Conservation (phyloP, 2,888 invertebrate genomes). For the Atethmia centrago region DNA sequence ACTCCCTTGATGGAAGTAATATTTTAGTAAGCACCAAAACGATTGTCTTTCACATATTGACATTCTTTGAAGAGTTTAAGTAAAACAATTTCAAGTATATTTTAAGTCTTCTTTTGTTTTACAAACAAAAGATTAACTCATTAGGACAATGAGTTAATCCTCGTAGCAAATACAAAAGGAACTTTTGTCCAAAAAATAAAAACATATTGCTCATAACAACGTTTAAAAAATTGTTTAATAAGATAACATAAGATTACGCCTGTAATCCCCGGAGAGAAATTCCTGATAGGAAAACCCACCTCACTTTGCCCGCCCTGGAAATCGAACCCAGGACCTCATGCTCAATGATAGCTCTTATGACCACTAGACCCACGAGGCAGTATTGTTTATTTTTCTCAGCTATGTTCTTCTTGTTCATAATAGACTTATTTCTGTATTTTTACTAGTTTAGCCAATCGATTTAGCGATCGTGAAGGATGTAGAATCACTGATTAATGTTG, state of each 20-base stretch:
- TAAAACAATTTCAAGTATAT: conserved; percentile 15
- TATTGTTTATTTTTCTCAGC: conserved; percentile 32
- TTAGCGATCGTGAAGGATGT: conserved; percentile 28
- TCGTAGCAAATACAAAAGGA: not conserved
- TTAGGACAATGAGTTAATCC: conserved; percentile 25
- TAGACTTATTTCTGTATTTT: conserved; percentile 28
- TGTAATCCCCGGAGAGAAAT: not conserved
- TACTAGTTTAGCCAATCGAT: conserved; percentile 35
- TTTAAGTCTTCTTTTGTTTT: conserved; percentile 25
- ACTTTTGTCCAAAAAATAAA: conserved; percentile 9
- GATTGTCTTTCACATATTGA: too few relatives aligned
- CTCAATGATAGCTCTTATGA: not conserved
- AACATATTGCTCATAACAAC: conserved; percentile 30
- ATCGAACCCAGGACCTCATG: not conserved
- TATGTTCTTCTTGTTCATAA: not conserved
- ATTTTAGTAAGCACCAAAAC: conserved; percentile 20
- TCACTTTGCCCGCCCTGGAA: not conserved
- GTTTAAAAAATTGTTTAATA: conserved; percentile 10
- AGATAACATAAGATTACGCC: too few relatives aligned
- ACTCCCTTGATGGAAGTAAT: conserved; percentile 27
- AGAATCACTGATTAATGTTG: conserved; percentile 36
- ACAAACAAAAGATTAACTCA: too few relatives aligned
- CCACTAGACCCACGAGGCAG: not conserved
- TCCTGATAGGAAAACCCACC: not conserved
- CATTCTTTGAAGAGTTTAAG: not conserved